Base-by-base conservation (phyloP, 1,140 invertebrate species). In the Anoplophora glabripennis region DNA sequence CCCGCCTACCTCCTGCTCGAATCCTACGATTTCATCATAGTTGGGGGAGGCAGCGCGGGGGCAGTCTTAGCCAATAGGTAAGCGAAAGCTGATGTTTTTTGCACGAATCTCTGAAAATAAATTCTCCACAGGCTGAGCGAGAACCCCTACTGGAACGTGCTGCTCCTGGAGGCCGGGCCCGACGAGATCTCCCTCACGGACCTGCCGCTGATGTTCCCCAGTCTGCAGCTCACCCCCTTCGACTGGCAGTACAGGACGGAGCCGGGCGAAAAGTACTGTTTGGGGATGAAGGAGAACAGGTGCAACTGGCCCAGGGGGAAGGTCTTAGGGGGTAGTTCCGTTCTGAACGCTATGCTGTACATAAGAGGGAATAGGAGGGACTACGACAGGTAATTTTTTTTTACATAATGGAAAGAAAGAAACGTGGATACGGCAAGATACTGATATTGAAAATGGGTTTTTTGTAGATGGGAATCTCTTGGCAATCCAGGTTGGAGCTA, bases 171-270 rank as follows among this genome's bases (percentile, higher is more conserved):
- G 78, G 90, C 92, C 0, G 86, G 87, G 0, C 80, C 76, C n/a
- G 88, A 92, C 62, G 93, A 95, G 69, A 80, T 82, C 41, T 83
- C 85, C 11, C 73, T 88, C 21, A 84, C 87, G 0, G 89, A 93
- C 58, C 72, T 93, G 5, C 92, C 92, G 0, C 73, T 87, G 0
- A 53, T 90, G 49, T 90, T 89, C 68, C 86, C 89, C 0, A 77
- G 84, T 4, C 75, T 94, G 1, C 89, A 92, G 71, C 78, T 83
- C 14, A 84, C 84, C 1, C 78, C 83, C 0, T 78, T 88, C 47
- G 93, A 96, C 74, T 96, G 93, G 92, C 84, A 88, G 65, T 96
- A 94, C 75, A 89, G 89, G 76, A 95, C 90, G 0, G 91, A 93
- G 62, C 90, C 92, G 0, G 92, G 90, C 21, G 83, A 84, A 37